Percentiles rank a stretch among this genome's conserved stretches.
These are phyloP conservation scores for Nerophis lumbriciformis DNA, from an alignment of 2,113 vertebrate genomes.

Conservation along the genomic window DNA sequence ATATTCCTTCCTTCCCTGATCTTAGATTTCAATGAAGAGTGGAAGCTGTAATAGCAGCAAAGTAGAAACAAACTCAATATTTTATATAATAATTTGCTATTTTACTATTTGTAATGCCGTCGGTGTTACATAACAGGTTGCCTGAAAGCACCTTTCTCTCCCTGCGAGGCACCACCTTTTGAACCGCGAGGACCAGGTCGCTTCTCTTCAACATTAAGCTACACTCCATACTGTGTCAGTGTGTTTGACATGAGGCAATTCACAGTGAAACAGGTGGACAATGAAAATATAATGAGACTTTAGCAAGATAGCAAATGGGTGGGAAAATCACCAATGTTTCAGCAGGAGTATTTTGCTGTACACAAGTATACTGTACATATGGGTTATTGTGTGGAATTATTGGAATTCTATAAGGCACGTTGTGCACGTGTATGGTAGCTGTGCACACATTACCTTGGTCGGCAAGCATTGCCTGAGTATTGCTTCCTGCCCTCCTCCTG, in stretches of 20 bases:
- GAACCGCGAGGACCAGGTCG: conserved; percentile 28
- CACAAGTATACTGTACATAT: background rate
- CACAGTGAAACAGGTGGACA: conserved; percentile 43
- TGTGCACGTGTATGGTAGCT: background rate
- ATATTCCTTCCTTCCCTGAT: background rate
- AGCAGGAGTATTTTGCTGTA: background rate
- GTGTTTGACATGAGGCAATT: conserved; percentile 12
- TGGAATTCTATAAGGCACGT: background rate
- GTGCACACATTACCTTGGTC: conserved; percentile 64
- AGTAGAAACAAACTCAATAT: too few species aligned
- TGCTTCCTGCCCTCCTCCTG: conserved; percentile 71
- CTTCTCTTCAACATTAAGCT: conserved; percentile 10
- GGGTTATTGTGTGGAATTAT: background rate
- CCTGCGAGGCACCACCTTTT: conserved; percentile 46
- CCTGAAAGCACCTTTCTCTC: background rate
- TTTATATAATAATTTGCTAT: too few species aligned
- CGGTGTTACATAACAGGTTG: background rate
- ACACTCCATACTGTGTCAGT: conserved; percentile 18
- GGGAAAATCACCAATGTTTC: conserved; percentile 12
- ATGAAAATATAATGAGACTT: conserved; percentile 45
- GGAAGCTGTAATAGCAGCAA: too few species aligned
- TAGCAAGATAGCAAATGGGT: conserved; percentile 1
- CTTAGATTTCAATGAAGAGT: too few species aligned
- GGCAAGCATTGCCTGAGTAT: conserved; percentile 68
- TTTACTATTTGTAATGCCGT: background rate